Base-by-base conservation (phyloP, 2,797 vertebrate genomes). In the Lutjanus campechanus region DNA sequence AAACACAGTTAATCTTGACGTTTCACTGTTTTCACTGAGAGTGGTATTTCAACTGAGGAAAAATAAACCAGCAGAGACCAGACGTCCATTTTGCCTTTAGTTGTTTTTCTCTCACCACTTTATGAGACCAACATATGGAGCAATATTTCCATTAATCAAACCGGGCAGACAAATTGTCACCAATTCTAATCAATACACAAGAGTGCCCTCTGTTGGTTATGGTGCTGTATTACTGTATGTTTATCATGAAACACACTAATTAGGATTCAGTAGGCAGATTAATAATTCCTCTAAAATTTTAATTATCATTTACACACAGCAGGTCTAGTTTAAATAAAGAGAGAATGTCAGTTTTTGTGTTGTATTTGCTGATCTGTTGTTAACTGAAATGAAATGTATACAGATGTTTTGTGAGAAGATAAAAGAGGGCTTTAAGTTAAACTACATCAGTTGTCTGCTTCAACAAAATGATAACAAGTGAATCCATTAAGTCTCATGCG, bases 121-220 rank as follows among this genome's bases (percentile, higher is more conserved):
- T 8, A 81, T 69, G 29, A 89, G 72, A 73, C 36, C 60, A 63
- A 60, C 63, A 75, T 40, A 72, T 69, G 67, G 16, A 72, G 50
- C 16, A 50, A 61, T 40, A 54, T 67, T 82, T 8, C 9, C 54
- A 85, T 82, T 77, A 70, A 82, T 82, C 84, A 82, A 79, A 69
- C n/a, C 16, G 40, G 50, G 46, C 54, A 29, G 53, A 59, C 69
- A 62, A 91, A 44, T 22, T 77, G 29, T 41, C 68, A 53, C 25
- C 13, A n/a, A 22, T 40, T 69, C 25, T 67, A 64, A 73, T 67
- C 54, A 76, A 73, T n/a, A 81, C 56, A 71, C 87, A 85, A 81
- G 2, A 91, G 85, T 84, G 89, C 85, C 89, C 85, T 79, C 90
- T 90, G 70, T 88, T 88, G 92, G 85, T 25, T 65, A 5, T 55